A percentile compares a stretch with the other conserved stretches of the same genome.
Conservation (phyloP, 2,888 invertebrate genomes). For the Aricia artaxerxes region DNA sequence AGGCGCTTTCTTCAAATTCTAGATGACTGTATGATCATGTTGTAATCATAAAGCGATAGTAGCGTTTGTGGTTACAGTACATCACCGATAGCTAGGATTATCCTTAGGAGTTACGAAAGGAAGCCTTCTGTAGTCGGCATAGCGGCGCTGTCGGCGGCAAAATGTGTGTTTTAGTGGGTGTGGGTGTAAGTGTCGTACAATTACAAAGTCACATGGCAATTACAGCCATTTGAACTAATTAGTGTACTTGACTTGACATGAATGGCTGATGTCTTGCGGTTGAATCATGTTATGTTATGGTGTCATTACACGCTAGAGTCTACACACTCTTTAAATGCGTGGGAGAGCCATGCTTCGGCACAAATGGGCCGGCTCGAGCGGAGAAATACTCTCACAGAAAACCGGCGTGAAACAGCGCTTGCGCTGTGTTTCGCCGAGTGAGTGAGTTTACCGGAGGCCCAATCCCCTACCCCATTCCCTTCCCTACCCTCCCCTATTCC, state of each 20-base stretch:
- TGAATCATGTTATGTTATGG: background rate
- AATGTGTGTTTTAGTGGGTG: background rate
- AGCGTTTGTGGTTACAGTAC: background rate
- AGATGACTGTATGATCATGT: background rate
- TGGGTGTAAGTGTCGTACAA: background rate
- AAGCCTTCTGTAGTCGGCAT: background rate
- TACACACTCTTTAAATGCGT: too few species aligned
- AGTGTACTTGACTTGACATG: background rate
- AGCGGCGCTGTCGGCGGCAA: too few species aligned
- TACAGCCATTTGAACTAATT: conserved; percentile 6
- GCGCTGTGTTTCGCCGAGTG: too few species aligned
- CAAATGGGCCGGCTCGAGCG: too few species aligned
- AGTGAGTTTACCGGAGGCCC: too few species aligned
- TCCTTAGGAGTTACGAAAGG: background rate
- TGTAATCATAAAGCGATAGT: background rate
- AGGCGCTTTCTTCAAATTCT: too few species aligned
- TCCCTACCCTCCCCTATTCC: too few species aligned
- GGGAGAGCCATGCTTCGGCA: too few species aligned
- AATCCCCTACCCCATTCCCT: too few species aligned
- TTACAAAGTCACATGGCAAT: background rate
- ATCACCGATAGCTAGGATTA: background rate
- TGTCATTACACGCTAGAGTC: background rate
- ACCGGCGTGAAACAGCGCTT: too few species aligned
- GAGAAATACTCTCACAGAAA: too few species aligned
- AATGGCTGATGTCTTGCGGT: background rate